Evolutionary conservation across 2,888 invertebrate genomes (phyloP), one percentile per base, ranked within the genome.

Genomic region (Cephalotes varians): DNA sequence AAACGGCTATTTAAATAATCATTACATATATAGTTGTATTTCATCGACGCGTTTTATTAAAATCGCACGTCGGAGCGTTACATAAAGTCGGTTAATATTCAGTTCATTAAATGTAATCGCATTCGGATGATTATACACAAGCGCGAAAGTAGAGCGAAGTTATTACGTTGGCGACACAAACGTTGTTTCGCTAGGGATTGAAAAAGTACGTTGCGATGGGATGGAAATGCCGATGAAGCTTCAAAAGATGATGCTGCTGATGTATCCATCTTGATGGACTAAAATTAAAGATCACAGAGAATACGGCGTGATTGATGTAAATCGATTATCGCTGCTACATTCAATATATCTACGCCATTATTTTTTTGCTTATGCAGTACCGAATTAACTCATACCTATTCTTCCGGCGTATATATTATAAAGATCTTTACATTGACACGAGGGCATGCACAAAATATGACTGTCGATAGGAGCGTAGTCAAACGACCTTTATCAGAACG

Each of bases 1-100:
- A 54, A 44, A n/a, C 71, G 54, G 69, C 69, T 77, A 79, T 71
- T 88, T 88, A 88, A 80, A 86, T 80, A 88, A 83, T 88, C 83
- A 88, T 87, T 88, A 86, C 76, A 76, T 73, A 44, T 64, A 64
- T 51, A 54, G n/a, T 40, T 40, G 31, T 62, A 3, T 76, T 76
- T 76, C 74, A 49, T 76, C 51, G 83, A 12, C 62, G 71, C 76
- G 67, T 49, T 74, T 65, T 77, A 86, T 88, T 86, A 86, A 88
- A 83, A 87, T 86, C 81, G 69, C 34, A 74, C 73, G 71, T 31
- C 31, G 58, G 72, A 54, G 54, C 51, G 40, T 44, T 62, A 56
- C 74, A 81, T 58, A 84, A 81, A 81, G 81, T 76, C 64, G 69
- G 81, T 86, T 81, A 83, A 88, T 84, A 86, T 82, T 81, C 60